Conservation (phyloP, 1,140 invertebrate species). For the Pteromalus puparum region DNA sequence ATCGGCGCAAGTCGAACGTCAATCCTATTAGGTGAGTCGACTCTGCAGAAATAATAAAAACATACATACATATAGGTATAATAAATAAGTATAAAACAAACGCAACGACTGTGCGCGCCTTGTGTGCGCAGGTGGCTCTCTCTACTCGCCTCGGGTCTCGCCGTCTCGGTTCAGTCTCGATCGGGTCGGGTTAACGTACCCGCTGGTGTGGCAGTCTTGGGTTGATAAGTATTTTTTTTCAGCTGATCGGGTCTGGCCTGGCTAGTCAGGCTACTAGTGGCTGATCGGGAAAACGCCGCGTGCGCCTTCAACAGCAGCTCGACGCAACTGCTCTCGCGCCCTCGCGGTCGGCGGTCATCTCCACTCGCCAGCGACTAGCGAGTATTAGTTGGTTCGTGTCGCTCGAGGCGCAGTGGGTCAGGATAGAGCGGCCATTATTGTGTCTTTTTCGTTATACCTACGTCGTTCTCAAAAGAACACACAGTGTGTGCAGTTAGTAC, state of each 20-base stretch:
- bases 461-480: too few relatives aligned
- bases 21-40: too few relatives aligned
- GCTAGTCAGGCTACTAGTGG: too few relatives aligned
- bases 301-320: neutral
- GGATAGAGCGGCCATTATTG: neutral
- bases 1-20: too few relatives aligned
- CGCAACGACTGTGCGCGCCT: neutral
- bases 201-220: conserved; percentile 5
- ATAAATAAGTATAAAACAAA: too few relatives aligned
- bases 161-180: too few relatives aligned
- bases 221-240: neutral
- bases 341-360: too few relatives aligned
- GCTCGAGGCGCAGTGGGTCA: neutral
- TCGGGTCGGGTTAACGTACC: neutral
- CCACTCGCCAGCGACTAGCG: neutral
- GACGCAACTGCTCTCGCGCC: neutral
- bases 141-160: too few relatives aligned
- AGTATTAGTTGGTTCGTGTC: neutral
- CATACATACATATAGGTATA: too few relatives aligned
- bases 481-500: too few relatives aligned
- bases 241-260: neutral
- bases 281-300: too few relatives aligned
- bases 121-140: neutral
- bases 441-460: neutral
- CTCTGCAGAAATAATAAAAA: too few relatives aligned